phyloP scores from a whole-genome alignment of 2,113 vertebrate species.

The Forbesichthys papilliferus region DNA sequence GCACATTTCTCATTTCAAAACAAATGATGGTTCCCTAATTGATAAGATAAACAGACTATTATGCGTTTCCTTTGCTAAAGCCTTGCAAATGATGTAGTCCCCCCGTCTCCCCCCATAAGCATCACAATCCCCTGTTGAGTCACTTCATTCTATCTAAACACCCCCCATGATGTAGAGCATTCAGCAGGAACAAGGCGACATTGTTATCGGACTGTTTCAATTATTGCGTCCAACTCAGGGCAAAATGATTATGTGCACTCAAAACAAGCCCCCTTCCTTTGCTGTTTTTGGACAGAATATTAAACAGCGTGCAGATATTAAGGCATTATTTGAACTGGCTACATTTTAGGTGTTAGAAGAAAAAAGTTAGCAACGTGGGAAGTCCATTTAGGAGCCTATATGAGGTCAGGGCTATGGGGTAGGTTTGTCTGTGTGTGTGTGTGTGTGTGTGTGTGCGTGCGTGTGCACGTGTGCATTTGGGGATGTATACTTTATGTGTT shows the following conservation, averaged over 20 bases:
- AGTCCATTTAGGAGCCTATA: too few relatives aligned
- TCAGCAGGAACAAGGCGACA: slow-evolving; percentile 52
- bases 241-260: slow-evolving; percentile 63
- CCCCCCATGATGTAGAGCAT: slow-evolving; percentile 48
- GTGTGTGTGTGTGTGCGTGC: slow-evolving; percentile 15
- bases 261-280: slow-evolving; percentile 35
- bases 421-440: background rate
- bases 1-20: slow-evolving; percentile 68
- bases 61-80: slow-evolving; percentile 50
- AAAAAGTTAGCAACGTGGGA: too few relatives aligned
- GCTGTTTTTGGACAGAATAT: slow-evolving; percentile 47
- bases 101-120: background rate
- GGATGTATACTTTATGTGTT: slow-evolving; percentile 54
- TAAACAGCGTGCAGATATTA: slow-evolving; percentile 55
- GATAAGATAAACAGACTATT: slow-evolving; percentile 71
- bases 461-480: slow-evolving; percentile 9
- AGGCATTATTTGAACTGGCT: slow-evolving; percentile 57
- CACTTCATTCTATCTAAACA: slow-evolving; percentile 52
- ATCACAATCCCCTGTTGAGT: slow-evolving; percentile 29
- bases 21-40: slow-evolving; percentile 71
- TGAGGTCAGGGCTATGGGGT: too few relatives aligned
- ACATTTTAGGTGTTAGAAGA: background rate
- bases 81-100: slow-evolving; percentile 23
- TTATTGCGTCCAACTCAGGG: slow-evolving; percentile 58
- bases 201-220: slow-evolving; percentile 66